Percentiles rank a stretch among this genome's conserved stretches.
phyloP scores from a whole-genome alignment of 2,888 invertebrate genomes.

The Aquatica leii region DNA sequence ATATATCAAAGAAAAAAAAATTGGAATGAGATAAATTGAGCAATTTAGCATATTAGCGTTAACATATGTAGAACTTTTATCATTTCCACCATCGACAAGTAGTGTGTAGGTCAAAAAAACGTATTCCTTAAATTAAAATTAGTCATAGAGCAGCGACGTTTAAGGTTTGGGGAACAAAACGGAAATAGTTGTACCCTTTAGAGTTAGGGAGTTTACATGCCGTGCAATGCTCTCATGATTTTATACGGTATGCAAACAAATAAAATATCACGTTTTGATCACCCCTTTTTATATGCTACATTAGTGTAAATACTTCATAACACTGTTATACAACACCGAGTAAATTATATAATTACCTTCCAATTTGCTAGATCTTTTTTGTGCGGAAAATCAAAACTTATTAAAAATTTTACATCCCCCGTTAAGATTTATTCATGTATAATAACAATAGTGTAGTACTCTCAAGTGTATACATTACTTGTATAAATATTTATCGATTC shows the following conservation, averaged over 20 bases:
- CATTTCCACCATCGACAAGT: too few relatives aligned
- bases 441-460: too few relatives aligned
- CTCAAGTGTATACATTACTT: conserved; percentile 42
- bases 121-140: conserved; percentile 3
- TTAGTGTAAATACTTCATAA: conserved; percentile 41
- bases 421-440: too few relatives aligned
- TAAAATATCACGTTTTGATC: conserved; percentile 28
- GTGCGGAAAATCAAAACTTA: too few relatives aligned
- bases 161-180: conserved; percentile 8
- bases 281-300: conserved; percentile 20
- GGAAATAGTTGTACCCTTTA: conserved; percentile 38
- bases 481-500: conserved; percentile 56
- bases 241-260: conserved; percentile 46
- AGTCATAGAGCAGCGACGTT: conserved; percentile 17
- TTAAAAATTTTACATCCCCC: too few relatives aligned
- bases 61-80: too few relatives aligned
- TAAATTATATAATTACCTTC: conserved; percentile 28
- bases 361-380: too few relatives aligned
- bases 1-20: too few relatives aligned
- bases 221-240: conserved; percentile 44
- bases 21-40: too few relatives aligned
- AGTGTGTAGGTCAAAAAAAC: too few relatives aligned
- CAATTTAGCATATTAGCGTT: too few relatives aligned
- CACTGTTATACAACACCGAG: conserved; percentile 1
- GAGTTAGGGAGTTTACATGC: conserved; percentile 44